These are phyloP conservation scores for Semotilus atromaculatus DNA, from an alignment of 2,797 vertebrate species.

Conservation along the genomic window DNA sequence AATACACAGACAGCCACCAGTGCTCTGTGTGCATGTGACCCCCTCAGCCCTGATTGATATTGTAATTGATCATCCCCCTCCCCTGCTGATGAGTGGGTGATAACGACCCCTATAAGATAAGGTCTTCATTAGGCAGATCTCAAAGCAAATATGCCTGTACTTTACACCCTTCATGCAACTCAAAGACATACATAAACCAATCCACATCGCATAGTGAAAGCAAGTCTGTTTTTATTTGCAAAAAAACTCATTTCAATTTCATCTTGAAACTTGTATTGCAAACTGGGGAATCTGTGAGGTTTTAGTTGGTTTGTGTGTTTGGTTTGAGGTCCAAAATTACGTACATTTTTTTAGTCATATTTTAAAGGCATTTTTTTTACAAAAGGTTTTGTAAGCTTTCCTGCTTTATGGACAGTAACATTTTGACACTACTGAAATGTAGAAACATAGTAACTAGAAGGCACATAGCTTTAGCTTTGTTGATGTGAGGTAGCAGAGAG, in stretches of 20 bases:
- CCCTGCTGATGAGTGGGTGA: conserved; percentile 60
- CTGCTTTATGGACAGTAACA: background rate
- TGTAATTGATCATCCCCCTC: conserved; percentile 63
- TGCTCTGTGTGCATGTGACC: conserved; percentile 43
- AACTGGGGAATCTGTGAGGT: background rate
- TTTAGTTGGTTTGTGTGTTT: background rate
- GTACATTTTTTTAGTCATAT: background rate
- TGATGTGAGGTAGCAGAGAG: conserved; percentile 3
- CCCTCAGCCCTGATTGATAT: conserved; percentile 68
- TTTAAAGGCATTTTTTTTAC: background rate
- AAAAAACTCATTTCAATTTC: background rate
- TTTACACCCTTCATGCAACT: conserved; percentile 44
- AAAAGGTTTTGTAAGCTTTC: background rate
- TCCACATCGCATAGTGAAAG: conserved; percentile 23
- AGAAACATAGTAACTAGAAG: background rate
- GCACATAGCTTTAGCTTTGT: conserved; percentile 1
- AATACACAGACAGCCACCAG: conserved; percentile 67
- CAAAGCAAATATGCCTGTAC: conserved; percentile 41
- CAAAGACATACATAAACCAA: conserved; percentile 27
- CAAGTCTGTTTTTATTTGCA: too few species aligned
- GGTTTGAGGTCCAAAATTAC: background rate
- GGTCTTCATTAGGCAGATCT: conserved; percentile 55
- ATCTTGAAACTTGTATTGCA: background rate
- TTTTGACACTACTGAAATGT: background rate
- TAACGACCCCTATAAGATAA: conserved; percentile 61